Percentiles rank a stretch among this genome's conserved stretches.
Evolutionary conservation across 30 jellyfish, hydroid and myxozoan species (phyloP).

Genomic region (Euphysa ruthae): DNA sequence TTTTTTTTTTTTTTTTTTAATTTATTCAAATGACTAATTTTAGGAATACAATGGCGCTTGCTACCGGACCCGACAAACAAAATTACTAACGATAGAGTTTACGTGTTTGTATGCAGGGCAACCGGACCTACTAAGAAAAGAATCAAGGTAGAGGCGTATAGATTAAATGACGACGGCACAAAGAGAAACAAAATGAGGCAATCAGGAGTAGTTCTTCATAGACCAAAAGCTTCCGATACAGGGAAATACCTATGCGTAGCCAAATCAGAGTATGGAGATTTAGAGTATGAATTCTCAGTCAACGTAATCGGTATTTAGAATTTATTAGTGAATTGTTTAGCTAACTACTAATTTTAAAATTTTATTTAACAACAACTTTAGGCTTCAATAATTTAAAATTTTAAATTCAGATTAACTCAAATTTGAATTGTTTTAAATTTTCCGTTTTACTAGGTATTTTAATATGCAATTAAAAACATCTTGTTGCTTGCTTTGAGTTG

Average conservation of each 20-base stretch:
- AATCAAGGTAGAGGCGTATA: conserved; percentile 10
- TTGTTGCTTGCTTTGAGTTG: no score
- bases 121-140: background rate
- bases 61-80: conserved; percentile 1
- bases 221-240: conserved; percentile 13
- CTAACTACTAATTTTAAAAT: no score
- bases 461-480: no score
- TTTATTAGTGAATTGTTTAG: no score
- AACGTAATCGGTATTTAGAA: conserved; percentile 8
- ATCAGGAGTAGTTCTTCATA: conserved; percentile 15
- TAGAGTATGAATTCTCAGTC: background rate
- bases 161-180: background rate
- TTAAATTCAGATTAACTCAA: no score
- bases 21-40: no score
- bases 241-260: conserved; percentile 33
- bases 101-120: conserved; percentile 24
- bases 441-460: no score
- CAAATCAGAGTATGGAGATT: background rate
- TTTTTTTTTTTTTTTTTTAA: no score
- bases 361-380: no score
- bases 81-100: background rate
- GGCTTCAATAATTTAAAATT: no score
- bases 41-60: conserved; percentile 9
- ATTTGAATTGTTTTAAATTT: no score
- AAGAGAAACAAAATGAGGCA: background rate